Conservation (phyloP, 2,888 invertebrate species). For the Thecophora atra region DNA sequence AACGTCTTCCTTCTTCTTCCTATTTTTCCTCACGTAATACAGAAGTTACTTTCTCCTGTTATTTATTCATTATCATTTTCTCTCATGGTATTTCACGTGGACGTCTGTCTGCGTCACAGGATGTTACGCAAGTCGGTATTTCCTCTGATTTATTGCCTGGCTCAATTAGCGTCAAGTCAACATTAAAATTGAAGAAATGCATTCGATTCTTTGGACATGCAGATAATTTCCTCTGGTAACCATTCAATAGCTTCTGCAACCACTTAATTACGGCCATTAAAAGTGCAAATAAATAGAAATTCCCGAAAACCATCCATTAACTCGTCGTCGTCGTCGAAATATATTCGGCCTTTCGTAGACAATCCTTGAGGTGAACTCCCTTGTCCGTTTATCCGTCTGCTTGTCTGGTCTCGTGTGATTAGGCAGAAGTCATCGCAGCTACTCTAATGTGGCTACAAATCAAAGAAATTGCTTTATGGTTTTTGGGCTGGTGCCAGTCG, state of each 20-base stretch:
- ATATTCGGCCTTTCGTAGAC: neutral
- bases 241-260: neutral
- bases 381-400: neutral
- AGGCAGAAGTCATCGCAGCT: neutral
- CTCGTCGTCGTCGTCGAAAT: neutral
- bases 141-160: neutral
- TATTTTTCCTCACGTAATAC: too few species aligned
- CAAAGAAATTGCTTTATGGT: neutral
- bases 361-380: neutral
- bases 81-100: neutral
- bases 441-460: neutral
- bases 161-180: neutral
- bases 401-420: neutral
- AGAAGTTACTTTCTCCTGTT: too few species aligned
- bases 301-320: slow-evolving; percentile 2
- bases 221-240: neutral
- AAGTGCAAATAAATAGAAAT: neutral
- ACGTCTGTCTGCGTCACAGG: slow-evolving; percentile 15
- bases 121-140: slow-evolving; percentile 8
- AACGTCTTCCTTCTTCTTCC: too few species aligned
- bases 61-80: neutral
- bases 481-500: neutral
- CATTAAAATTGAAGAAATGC: neutral
- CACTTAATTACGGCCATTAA: neutral
- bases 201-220: neutral